Base-by-base conservation (phyloP, 2,888 invertebrate genomes). In the Dryobota labecula region DNA sequence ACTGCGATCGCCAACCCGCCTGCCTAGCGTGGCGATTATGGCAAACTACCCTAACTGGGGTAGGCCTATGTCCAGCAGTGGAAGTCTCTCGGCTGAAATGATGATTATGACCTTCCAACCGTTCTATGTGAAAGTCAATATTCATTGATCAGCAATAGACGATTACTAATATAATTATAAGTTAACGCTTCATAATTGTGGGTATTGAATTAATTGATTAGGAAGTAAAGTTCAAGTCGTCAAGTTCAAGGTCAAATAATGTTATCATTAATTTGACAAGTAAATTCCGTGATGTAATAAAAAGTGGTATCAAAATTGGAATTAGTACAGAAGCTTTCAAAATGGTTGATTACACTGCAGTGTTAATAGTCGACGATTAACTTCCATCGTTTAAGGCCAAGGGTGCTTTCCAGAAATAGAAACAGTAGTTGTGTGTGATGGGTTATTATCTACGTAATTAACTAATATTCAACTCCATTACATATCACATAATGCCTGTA, bases 281-380 rank as follows among this genome's bases (percentile, higher is more conserved):
- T 36, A 30, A 6, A 33, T 53, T 33, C 24, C 13, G 20, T 30
- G 15, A 38, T 60, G 4, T 18, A 49, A 71, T 64, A 18, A 57
- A 66, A 41, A 62, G 13, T 30, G 18, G 43, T 27, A 63, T 2
- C 1, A 9, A 63, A 69, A 54, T 76, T 76, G 47, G 30, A 41
- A 33, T 8, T 27, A 45, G n/a, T 45, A 53, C 38, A 57, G 38
- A 60, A 56, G 13, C 63, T 24, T 30, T 68, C 62, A 64, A 62
- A 79, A 65, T 62, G 47, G 41, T 70, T 71, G 65, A 73, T 80
- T 73, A 60, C 33, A 80, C 65, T 81, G 79, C 81, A 73, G 51
- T 54, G 57, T 72, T 72, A 47, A 63, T 60, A 1, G 57, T 24
- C 27, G 24, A 49, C 43, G 49, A 62, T 66, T 60, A 74, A n/a